Conservation (phyloP, 2,888 invertebrate species). For the Coenonympha arcania region DNA sequence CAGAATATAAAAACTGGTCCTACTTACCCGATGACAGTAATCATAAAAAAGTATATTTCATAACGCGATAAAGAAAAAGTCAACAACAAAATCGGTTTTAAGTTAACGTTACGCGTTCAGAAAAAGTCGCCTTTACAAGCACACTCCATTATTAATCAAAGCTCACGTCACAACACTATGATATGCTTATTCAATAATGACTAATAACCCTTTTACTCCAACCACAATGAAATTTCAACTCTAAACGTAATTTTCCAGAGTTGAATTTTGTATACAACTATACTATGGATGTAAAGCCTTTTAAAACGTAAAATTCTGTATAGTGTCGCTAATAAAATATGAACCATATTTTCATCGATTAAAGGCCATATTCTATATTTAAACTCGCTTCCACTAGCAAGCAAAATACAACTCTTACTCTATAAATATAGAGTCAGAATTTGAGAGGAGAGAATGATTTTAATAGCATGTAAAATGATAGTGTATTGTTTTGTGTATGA, state of each 20-base stretch:
- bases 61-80: slow-evolving; percentile 24
- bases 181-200: slow-evolving; percentile 69
- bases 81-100: slow-evolving; percentile 35
- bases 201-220: slow-evolving; percentile 47
- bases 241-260: accelerated
- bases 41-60: slow-evolving; percentile 21
- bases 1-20: slow-evolving; percentile 13
- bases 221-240: slow-evolving; percentile 27
- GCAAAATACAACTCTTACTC: not conserved
- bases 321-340: slow-evolving; percentile 25
- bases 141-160: slow-evolving; percentile 71
- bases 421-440: slow-evolving; percentile 20
- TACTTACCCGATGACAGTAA: slow-evolving; percentile 21
- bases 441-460: slow-evolving; percentile 27
- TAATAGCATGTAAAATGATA: slow-evolving; percentile 61
- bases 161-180: slow-evolving; percentile 70
- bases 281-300: slow-evolving; percentile 29
- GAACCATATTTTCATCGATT: slow-evolving; percentile 22
- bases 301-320: slow-evolving; percentile 25
- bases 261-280: not conserved
- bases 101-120: slow-evolving; percentile 59
- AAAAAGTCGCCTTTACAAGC: slow-evolving; percentile 57
- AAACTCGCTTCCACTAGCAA: not conserved
- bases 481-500: slow-evolving; percentile 66
- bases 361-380: slow-evolving; percentile 18